phyloP scores from a whole-genome alignment of 1,140 invertebrate species.

The Tribolium madens region DNA sequence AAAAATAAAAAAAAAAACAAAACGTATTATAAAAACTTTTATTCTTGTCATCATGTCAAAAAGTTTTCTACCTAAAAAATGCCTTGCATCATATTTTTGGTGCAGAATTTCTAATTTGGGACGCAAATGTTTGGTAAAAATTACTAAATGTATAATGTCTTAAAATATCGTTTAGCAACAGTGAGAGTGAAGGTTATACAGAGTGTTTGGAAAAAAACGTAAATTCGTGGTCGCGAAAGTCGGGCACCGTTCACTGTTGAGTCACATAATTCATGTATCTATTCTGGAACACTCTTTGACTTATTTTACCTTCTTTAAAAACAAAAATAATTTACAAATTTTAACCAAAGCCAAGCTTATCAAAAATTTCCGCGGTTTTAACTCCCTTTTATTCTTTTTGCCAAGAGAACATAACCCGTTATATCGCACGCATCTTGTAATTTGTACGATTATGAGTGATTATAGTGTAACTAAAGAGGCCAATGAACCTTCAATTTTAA shows the following conservation, averaged over 20 bases:
- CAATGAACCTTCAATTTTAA: constrained; percentile 28
- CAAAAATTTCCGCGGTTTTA: background rate
- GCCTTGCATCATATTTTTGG: too few relatives aligned
- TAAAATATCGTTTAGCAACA: background rate
- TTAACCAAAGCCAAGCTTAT: background rate
- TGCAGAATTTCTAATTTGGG: too few relatives aligned
- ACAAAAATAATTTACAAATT: background rate
- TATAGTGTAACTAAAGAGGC: constrained; percentile 33
- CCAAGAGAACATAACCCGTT: background rate
- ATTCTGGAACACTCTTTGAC: background rate
- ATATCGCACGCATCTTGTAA: constrained; percentile 13
- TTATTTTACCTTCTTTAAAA: background rate
- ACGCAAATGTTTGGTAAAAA: too few relatives aligned
- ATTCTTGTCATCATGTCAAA: too few relatives aligned
- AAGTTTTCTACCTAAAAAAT: too few relatives aligned
- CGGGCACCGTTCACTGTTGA: background rate
- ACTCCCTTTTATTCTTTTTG: background rate
- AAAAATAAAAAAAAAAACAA: too few relatives aligned
- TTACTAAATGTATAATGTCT: background rate
- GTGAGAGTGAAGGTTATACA: background rate
- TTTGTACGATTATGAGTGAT: background rate
- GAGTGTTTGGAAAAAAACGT: background rate
- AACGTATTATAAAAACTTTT: too few relatives aligned
- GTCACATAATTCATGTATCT: too few relatives aligned
- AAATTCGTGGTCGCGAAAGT: background rate